Percentiles rank a stretch among this genome's conserved stretches.
phyloP scores from a whole-genome alignment of 64 coral and sea anemone species.

The Stylophora pistillata region DNA sequence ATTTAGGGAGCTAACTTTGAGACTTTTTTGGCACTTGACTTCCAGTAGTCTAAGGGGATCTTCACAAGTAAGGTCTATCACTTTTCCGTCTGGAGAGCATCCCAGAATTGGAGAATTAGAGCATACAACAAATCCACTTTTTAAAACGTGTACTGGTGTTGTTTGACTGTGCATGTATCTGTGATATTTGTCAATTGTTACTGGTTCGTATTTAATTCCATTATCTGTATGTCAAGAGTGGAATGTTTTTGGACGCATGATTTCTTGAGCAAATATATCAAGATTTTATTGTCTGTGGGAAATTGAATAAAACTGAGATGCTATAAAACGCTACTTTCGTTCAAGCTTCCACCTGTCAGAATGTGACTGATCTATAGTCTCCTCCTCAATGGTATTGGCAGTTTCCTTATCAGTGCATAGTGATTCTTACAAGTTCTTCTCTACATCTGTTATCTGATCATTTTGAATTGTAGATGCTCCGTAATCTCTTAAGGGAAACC shows the following conservation, averaged over 20 bases:
- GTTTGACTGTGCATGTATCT: conserved; percentile 35
- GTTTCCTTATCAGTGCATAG: conserved; percentile 43
- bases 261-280: conserved; percentile 27
- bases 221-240: conserved; percentile 33
- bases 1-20: too few species aligned
- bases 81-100: conserved; percentile 50
- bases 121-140: too few species aligned
- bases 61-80: conserved; percentile 51
- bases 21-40: too few species aligned
- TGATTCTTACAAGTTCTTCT: not conserved
- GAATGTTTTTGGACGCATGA: conserved; percentile 26
- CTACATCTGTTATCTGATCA: conserved; percentile 1
- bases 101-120: conserved; percentile 23
- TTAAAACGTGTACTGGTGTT: conserved; percentile 41
- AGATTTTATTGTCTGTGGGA: conserved; percentile 35
- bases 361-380: conserved; percentile 49
- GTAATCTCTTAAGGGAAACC: not conserved
- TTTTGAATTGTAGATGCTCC: conserved; percentile 8
- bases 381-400: conserved; percentile 41
- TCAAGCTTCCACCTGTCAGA: conserved; percentile 44
- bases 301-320: conserved; percentile 42
- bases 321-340: conserved; percentile 38
- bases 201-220: conserved; percentile 56
- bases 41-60: conserved; percentile 32
- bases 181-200: conserved; percentile 11